Evolutionary conservation across 64 coral and sea anemone genomes (phyloP), one percentile per base, ranked within the genome.

Genomic region (Hydrozoanthus tunicans): DNA sequence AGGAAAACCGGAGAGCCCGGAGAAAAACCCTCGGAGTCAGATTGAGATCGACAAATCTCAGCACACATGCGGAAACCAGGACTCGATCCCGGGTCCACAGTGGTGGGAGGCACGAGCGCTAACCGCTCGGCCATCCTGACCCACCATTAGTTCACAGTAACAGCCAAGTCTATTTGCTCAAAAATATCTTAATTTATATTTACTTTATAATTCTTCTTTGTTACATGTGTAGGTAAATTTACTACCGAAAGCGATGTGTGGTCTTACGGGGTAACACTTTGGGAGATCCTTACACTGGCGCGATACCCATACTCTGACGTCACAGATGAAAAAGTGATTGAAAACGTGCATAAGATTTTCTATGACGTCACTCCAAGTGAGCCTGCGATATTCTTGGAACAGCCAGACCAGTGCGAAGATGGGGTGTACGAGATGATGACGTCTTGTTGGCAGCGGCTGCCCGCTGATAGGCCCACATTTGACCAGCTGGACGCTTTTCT

Each of bases 261-360:
- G 97, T 92, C 97, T 13, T 99, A 84, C 58, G 97, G 94, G 58
- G 94, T 99, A 7, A 99, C 97, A 0, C 7, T 99, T 3, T 99
- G 97, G 97, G 97, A 99, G 81, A 92, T 99, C 56, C 94, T 99
- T 10, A 96, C 94, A 4, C 83, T 99, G 6, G 97, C 97, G 5
- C 13, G 53, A 62, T 95, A 95, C 51, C 96, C 96, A 5, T 98
- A 98, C 59, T 78, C 77, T 1, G 91, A 93, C 14, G 64, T 98
- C 15, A 70, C 89, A 8, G 93, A 98, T 68, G 96, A 98, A 77
- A 71, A 95, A 64, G 93, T 98, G 6, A 98, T 98, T 20, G 91
- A 93, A n/a, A 98, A 98, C 62, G 81, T 93, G 56, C 93, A 98
- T 56, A 89, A 82, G 12, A 88, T 91, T 12, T 98, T 98, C 86